These are phyloP conservation scores for Eulemur macaco DNA, from an alignment of 2,113 vertebrate species.

Conservation along the genomic window DNA sequence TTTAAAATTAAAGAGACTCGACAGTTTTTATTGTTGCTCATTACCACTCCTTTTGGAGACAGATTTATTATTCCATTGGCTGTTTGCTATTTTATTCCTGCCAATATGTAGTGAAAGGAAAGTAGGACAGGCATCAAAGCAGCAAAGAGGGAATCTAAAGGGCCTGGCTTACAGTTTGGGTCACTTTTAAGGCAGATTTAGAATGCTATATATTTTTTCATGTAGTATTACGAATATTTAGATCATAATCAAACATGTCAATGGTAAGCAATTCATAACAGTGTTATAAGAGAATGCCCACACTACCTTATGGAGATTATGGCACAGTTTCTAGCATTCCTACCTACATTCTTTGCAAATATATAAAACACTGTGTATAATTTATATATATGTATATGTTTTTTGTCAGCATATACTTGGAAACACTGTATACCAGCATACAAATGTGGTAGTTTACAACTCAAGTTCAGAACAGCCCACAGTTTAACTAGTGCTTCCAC, in stretches of 20 bases:
- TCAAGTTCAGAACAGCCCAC: neutral
- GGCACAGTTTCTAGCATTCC: neutral
- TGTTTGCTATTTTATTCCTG: neutral
- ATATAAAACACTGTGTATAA: neutral
- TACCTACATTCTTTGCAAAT: neutral
- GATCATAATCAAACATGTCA: neutral
- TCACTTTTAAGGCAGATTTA: neutral
- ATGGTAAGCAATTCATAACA: neutral
- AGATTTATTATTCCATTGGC: neutral
- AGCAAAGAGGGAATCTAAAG: neutral
- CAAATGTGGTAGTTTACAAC: neutral
- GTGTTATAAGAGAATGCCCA: neutral
- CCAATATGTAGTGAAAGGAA: neutral
- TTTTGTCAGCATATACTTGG: neutral
- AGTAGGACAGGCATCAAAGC: neutral
- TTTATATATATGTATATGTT: neutral
- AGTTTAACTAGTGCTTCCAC: neutral
- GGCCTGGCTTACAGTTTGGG: neutral
- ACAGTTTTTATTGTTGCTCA: neutral
- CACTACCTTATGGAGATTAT: neutral
- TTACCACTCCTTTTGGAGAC: neutral
- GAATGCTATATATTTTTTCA: neutral
- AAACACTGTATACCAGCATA: neutral
- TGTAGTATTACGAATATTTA: neutral
- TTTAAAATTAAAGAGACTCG: neutral